Percentiles rank a stretch among this genome's conserved stretches.
These are phyloP conservation scores for Entomobrya multifasciata DNA, from an alignment of 2,888 invertebrate species.

Conservation along the genomic window DNA sequence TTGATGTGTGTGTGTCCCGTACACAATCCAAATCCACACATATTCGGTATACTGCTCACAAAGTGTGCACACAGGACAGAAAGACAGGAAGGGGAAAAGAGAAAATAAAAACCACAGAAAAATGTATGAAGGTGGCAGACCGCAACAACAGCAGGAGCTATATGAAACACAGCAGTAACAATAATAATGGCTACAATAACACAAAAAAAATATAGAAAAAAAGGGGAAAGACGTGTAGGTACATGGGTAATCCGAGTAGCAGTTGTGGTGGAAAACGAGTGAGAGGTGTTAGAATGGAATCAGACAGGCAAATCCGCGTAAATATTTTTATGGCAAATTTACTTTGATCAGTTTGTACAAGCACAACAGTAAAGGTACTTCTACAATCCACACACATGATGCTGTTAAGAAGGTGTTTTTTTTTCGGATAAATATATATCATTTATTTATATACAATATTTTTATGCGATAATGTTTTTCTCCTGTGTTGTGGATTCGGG, in stretches of 20 bases:
- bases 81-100: slow-evolving; percentile 16
- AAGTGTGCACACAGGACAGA: neutral
- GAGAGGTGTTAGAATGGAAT: slow-evolving; percentile 68
- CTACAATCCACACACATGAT: no score
- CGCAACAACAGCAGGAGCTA: slow-evolving; percentile 35
- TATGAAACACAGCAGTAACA: neutral
- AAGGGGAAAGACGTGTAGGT: neutral
- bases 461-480: neutral
- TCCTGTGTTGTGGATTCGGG: neutral
- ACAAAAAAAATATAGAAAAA: slow-evolving; percentile 35
- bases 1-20: neutral
- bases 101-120: slow-evolving; percentile 40
- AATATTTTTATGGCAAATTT: slow-evolving; percentile 74
- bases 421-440: no score
- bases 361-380: neutral
- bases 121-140: slow-evolving; percentile 54
- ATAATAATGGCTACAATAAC: neutral
- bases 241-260: neutral
- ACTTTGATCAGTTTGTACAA: slow-evolving; percentile 67
- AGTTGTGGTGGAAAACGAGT: neutral
- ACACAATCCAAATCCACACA: neutral
- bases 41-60: neutral
- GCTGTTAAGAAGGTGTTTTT: no score
- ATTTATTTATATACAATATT: no score
- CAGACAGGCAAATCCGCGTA: slow-evolving; percentile 74